phyloP scores from a whole-genome alignment of 2,113 vertebrate genomes.

The Menidia beryllina region DNA sequence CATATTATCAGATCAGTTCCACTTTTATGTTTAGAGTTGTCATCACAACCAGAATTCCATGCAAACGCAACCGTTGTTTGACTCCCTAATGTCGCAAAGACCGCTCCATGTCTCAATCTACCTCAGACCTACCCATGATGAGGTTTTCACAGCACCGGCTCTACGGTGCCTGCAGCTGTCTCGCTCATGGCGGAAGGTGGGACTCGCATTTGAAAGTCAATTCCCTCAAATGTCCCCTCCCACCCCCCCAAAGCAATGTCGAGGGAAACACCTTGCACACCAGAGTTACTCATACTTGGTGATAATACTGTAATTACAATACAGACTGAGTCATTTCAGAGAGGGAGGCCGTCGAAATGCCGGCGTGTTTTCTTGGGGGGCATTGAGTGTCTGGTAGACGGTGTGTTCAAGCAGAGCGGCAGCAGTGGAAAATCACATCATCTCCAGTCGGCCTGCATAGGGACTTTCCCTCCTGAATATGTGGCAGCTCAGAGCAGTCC shows the following conservation, averaged over 20 bases:
- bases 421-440: constrained; percentile 70
- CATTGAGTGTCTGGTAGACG: constrained; percentile 3
- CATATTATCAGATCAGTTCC: background rate
- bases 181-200: background rate
- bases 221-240: background rate
- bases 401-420: constrained; percentile 53
- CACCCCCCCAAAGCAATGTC: no score
- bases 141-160: background rate
- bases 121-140: background rate
- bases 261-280: background rate
- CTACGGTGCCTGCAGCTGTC: background rate
- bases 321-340: background rate
- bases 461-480: constrained; percentile 77
- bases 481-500: constrained; percentile 63
- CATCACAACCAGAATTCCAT: background rate
- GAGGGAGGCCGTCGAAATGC: background rate
- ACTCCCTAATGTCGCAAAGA: no score
- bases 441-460: constrained; percentile 60
- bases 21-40: background rate
- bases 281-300: background rate
- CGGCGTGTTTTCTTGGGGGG: background rate
- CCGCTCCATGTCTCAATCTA: no score
- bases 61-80: background rate
- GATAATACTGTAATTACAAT: background rate
- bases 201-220: background rate